Evolutionary conservation across 2,888 invertebrate species (phyloP).

Genomic region (Rotaria magnacalcarata): DNA sequence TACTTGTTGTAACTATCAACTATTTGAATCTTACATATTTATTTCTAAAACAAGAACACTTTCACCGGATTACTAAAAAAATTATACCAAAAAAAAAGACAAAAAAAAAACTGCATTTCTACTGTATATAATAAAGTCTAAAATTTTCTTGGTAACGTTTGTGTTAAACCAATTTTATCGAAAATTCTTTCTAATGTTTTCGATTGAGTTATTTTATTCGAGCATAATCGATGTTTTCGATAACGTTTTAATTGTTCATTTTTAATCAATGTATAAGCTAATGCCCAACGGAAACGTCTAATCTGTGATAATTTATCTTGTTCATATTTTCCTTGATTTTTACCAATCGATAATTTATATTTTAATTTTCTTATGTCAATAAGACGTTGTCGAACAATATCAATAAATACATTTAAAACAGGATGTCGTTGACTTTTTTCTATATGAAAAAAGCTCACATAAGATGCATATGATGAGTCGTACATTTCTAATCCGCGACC

Average conservation of each 20-base stretch:
- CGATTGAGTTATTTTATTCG: background rate
- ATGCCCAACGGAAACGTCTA: slow-evolving; percentile 40
- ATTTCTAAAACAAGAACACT: background rate
- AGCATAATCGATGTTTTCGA: slow-evolving; percentile 31
- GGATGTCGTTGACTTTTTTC: slow-evolving; percentile 46
- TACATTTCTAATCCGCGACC: slow-evolving; percentile 42
- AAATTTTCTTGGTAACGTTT: background rate
- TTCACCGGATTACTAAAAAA: too few relatives aligned
- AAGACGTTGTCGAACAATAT: slow-evolving; percentile 3
- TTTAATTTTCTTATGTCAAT: slow-evolving; percentile 1
- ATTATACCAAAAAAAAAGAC: background rate
- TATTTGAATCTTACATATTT: background rate
- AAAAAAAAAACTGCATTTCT: background rate
- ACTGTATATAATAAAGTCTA: background rate
- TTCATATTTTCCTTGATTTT: background rate
- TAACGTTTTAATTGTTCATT: slow-evolving; percentile 37
- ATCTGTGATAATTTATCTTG: slow-evolving; percentile 13
- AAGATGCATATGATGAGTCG: slow-evolving; percentile 41
- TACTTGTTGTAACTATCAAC: too few relatives aligned
- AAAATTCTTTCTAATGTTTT: slow-evolving; percentile 24
- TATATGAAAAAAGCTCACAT: slow-evolving; percentile 43
- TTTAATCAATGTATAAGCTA: slow-evolving; percentile 40
- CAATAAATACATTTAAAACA: slow-evolving; percentile 40
- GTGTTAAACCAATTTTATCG: background rate
- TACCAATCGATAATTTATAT: background rate